Percentiles rank a stretch among this genome's conserved stretches.
These are phyloP conservation scores for Xanthia icteritia DNA, from an alignment of 2,888 invertebrate species.

Conservation along the genomic window DNA sequence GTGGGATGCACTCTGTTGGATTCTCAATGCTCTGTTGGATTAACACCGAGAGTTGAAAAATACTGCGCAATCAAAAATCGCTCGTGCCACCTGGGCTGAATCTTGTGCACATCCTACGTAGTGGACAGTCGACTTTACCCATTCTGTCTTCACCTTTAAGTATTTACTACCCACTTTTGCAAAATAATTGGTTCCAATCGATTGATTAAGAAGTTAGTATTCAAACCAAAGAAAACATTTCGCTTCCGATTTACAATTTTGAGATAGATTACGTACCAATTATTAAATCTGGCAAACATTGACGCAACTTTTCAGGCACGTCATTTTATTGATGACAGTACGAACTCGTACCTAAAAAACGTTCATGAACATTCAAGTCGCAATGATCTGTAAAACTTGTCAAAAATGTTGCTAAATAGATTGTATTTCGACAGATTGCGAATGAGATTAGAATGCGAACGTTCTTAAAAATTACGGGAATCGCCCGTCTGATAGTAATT, in stretches of 20 bases:
- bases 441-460: too few species aligned
- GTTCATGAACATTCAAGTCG: too few species aligned
- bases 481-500: neutral
- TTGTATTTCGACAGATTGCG: too few species aligned
- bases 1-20: neutral
- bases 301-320: constrained; percentile 6
- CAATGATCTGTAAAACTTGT: too few species aligned
- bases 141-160: neutral
- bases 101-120: neutral
- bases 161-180: neutral
- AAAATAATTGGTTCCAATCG: neutral
- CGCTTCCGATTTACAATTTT: too few species aligned
- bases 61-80: neutral
- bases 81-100: neutral
- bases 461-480: too few species aligned
- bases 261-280: neutral
- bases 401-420: too few species aligned
- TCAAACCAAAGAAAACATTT: neutral
- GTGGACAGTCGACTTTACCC: neutral
- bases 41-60: neutral
- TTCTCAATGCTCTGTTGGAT: neutral
- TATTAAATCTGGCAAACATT: neutral
- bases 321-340: constrained; percentile 21
- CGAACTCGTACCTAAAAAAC: neutral
- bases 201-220: neutral